These are phyloP conservation scores for Brachionus asplanchnoidis DNA, from an alignment of 1,140 invertebrate species.

Conservation along the genomic window DNA sequence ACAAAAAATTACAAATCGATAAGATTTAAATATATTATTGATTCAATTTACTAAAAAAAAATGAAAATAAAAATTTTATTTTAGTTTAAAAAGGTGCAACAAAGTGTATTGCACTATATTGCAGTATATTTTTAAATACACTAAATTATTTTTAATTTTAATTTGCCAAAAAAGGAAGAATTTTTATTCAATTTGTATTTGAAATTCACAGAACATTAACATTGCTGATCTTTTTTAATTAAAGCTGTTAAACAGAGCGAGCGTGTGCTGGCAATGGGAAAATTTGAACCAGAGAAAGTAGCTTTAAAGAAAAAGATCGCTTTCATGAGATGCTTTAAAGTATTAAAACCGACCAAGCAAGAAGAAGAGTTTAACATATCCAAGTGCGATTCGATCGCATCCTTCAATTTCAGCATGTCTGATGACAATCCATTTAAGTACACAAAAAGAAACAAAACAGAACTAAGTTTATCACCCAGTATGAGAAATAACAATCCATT, in stretches of 20 bases:
- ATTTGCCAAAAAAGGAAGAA: no score
- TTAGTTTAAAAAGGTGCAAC: no score
- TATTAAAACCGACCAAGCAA: not conserved
- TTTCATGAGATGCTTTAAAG: not conserved
- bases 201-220: no score
- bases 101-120: no score
- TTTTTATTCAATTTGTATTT: no score
- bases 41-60: no score
- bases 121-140: no score
- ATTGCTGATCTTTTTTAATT: not conserved
- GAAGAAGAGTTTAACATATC: not conserved
- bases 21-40: no score
- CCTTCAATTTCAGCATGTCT: not conserved
- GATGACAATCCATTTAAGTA: not conserved
- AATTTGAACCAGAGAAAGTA: not conserved
- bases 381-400: not conserved
- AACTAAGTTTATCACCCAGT: not conserved
- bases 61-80: no score
- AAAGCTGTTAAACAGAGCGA: constrained; percentile 6
- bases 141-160: no score
- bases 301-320: not conserved
- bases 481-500: not conserved
- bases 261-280: not conserved
- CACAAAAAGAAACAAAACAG: not conserved
- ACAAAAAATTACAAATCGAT: no score